Conservation (phyloP, 1,140 invertebrate species). For the Trichonephila clavata region DNA sequence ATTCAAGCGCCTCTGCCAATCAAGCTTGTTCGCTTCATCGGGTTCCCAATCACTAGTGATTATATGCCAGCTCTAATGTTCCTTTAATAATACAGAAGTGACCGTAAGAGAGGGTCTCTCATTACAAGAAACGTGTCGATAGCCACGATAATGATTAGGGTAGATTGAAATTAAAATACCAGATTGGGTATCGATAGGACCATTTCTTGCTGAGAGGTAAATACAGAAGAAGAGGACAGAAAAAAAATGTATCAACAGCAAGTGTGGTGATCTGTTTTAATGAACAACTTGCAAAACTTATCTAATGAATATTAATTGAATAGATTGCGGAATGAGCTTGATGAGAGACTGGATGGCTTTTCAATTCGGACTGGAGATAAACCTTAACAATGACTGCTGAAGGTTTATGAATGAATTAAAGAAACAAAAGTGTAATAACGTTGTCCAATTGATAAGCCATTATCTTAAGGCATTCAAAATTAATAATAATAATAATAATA, state of each 20-base stretch:
- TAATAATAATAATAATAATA: too few relatives aligned
- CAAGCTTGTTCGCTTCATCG: neutral
- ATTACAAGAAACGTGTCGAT: slow-evolving; percentile 27
- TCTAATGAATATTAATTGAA: slow-evolving; percentile 6
- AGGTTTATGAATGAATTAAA: too few relatives aligned
- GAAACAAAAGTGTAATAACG: too few relatives aligned
- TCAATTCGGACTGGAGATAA: neutral
- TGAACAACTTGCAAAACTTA: neutral
- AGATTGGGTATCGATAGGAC: neutral
- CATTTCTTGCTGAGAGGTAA: neutral
- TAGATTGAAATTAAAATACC: slow-evolving; percentile 31
- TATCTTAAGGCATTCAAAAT: too few relatives aligned
- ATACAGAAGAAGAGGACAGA: neutral
- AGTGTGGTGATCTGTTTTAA: neutral
- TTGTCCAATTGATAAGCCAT: too few relatives aligned
- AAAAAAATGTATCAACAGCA: neutral
- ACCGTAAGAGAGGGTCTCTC: neutral
- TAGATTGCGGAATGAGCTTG: neutral
- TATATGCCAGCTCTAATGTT: slow-evolving; percentile 12
- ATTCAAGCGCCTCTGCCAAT: neutral
- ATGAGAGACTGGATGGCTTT: neutral
- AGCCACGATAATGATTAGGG: slow-evolving; percentile 6
- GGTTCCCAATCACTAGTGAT: neutral
- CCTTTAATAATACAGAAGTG: neutral
- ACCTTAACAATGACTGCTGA: too few relatives aligned